Conservation (phyloP, 2,113 vertebrate species). For the Lucifuga dentata region DNA sequence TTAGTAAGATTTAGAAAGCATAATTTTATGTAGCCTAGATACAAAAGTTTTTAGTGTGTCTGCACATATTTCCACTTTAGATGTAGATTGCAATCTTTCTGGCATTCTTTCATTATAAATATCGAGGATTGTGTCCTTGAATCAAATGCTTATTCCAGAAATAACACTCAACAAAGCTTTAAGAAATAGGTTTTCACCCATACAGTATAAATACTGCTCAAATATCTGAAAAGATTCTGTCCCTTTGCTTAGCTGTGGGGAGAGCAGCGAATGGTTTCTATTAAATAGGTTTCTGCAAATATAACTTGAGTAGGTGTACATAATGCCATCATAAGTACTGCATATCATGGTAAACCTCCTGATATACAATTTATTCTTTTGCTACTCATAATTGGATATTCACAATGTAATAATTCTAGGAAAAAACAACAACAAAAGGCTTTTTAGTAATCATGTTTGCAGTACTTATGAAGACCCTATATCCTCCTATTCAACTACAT, state of each 20-base stretch:
- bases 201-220: conserved; percentile 56
- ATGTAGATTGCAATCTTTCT: no score
- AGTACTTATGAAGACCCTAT: conserved; percentile 80
- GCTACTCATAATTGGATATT: conserved; percentile 46
- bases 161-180: conserved; percentile 57
- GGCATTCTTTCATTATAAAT: conserved; percentile 52
- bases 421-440: conserved; percentile 32
- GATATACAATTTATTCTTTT: conserved; percentile 27
- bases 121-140: conserved; percentile 55
- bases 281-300: conserved; percentile 77
- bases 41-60: conserved; percentile 30
- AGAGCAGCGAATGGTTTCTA: conserved; percentile 82
- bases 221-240: conserved; percentile 56
- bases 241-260: conserved; percentile 81
- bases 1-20: conserved; percentile 52
- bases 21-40: conserved; percentile 26
- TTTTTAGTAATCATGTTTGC: conserved; percentile 49
- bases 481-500: conserved; percentile 76
- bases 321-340: conserved; percentile 78
- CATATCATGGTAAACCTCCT: conserved; percentile 50
- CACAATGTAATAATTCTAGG: conserved; percentile 39
- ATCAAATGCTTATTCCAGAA: conserved; percentile 52
- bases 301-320: conserved; percentile 77
- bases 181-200: conserved; percentile 41
- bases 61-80: background rate